Evolutionary conservation across 2,113 vertebrate species (phyloP), one percentile per base, ranked within the genome.

Genomic region (Ramphastos sulfuratus): DNA sequence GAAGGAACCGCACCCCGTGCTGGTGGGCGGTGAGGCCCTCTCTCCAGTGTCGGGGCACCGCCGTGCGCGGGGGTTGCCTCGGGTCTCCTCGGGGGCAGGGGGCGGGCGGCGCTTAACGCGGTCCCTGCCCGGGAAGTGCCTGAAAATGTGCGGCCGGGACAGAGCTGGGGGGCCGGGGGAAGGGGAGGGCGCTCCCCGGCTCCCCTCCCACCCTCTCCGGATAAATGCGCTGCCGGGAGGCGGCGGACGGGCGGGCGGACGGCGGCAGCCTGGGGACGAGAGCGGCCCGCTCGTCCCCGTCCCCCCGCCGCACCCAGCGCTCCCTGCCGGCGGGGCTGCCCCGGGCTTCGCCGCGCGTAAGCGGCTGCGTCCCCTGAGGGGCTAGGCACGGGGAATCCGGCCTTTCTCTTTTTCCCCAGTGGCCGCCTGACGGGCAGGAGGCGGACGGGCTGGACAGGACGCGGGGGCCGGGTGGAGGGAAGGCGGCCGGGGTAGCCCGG

Each of bases 141-240:
- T 67, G 69, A 31, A 61, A 70, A 23, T 8, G 79, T 3, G 37
- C 72, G 81, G 74, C 74, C 80, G 52, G 81, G 84, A 66, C 78
- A 69, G 82, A 58, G 85, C 90, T 50, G n/a, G 88, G 87, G 89
- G 90, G 69, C 92, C 71, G 48, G 73, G 77, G 85, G 76, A 75
- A 76, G 87, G 88, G 88, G 96, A 87, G 78, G 91, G 87, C 83
- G 91, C 88, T 91, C 56, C 88, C 69, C 80, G 85, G 77, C 82
- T 93, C 93, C 74, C 94, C 93, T 94, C 92, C 95, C 93, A 92
- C 91, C 89, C 52, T 87, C 77, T 81, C 79, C 72, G 69, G 73
- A 92, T 94, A 96, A 96, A 94, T 87, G 79, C 58, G 80, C 66
- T 35, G 87, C 65, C 74, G 78, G 33, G 87, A 91, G 66, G 92